A percentile compares a stretch with the other conserved stretches of the same genome.
Conservation (phyloP, 2,797 vertebrate species). For the Spheniscus humboldti region DNA sequence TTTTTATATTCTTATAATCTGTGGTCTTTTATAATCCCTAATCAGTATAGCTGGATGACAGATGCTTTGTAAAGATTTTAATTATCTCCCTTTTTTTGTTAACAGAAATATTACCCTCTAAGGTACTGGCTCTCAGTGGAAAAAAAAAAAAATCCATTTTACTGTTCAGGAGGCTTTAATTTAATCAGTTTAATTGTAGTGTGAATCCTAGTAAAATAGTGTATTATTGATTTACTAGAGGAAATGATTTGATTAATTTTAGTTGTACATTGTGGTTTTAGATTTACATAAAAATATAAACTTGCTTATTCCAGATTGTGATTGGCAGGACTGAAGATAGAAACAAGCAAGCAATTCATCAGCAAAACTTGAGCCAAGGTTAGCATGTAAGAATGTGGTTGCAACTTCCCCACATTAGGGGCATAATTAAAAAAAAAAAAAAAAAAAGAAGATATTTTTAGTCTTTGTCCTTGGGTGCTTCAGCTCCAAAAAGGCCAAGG, state of each 20-base stretch:
- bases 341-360: neutral
- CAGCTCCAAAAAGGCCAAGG: neutral
- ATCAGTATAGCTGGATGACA: neutral
- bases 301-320: neutral
- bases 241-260: neutral
- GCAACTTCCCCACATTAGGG: neutral
- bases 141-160: neutral
- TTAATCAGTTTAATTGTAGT: neutral
- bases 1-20: neutral
- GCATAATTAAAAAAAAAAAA: neutral
- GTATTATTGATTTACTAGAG: neutral
- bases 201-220: neutral
- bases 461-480: neutral
- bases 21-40: neutral
- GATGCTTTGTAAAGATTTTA: conserved; percentile 25
- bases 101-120: neutral
- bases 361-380: neutral
- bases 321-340: neutral
- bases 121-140: neutral
- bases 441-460: neutral
- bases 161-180: neutral
- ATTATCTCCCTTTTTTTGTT: neutral
- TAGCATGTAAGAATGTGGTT: neutral
- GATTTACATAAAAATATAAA: neutral
- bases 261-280: neutral